Evolutionary conservation across 2,113 vertebrate genomes (phyloP).

Genomic region (Vulpes ferrilata): DNA sequence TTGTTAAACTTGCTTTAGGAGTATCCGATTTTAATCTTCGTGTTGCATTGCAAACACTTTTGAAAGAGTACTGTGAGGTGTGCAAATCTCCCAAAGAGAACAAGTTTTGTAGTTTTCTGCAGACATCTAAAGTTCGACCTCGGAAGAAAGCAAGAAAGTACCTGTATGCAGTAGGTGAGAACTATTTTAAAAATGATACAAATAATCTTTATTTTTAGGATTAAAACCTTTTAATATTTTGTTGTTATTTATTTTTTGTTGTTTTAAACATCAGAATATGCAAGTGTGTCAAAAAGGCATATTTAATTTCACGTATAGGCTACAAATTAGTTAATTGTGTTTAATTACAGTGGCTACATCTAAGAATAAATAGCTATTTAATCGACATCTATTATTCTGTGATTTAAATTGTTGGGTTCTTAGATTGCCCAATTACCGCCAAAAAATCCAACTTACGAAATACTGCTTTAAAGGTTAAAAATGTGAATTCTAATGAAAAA

Average conservation of each 20-base stretch:
- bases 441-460: not conserved
- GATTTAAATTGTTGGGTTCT: conserved; percentile 50
- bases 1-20: conserved; percentile 87
- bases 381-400: conserved; percentile 37
- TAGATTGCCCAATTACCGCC: conserved; percentile 10
- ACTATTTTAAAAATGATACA: conserved; percentile 71
- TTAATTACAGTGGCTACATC: conserved; percentile 29
- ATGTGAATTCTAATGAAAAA: conserved; percentile 56
- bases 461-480: conserved; percentile 53
- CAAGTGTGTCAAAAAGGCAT: not conserved
- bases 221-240: conserved; percentile 60
- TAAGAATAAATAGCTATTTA: conserved; percentile 53
- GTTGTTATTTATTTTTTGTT: not conserved
- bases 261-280: conserved; percentile 42
- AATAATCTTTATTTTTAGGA: conserved; percentile 54
- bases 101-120: conserved; percentile 93
- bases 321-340: conserved; percentile 55
- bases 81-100: conserved; percentile 95
- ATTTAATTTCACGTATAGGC: conserved; percentile 58
- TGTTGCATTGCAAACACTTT: conserved; percentile 97
- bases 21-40: conserved; percentile 97
- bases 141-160: conserved; percentile 98
- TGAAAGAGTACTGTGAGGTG: conserved; percentile 97
- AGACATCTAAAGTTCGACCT: conserved; percentile 94
- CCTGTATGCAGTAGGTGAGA: conserved; percentile 97